phyloP scores from a whole-genome alignment of 2,113 vertebrate species.

The Muntiacus reevesi region DNA sequence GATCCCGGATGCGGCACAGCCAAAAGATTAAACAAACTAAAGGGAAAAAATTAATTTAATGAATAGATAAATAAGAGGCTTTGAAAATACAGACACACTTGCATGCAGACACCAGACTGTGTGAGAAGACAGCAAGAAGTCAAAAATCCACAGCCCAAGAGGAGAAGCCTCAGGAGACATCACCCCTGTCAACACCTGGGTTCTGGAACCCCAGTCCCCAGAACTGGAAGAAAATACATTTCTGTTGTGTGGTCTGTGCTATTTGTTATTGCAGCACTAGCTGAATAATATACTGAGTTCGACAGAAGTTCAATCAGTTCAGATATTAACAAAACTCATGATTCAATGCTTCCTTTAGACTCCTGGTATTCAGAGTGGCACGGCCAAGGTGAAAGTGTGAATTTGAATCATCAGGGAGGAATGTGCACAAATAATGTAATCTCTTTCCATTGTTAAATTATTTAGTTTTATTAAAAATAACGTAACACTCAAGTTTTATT shows the following conservation, averaged over 20 bases:
- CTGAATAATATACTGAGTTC: background rate
- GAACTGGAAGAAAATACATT: background rate
- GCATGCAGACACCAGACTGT: accelerated
- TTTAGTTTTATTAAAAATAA: background rate
- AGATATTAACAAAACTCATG: background rate
- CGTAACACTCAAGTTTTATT: background rate
- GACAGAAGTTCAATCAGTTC: background rate
- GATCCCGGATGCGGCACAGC: background rate
- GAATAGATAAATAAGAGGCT: background rate
- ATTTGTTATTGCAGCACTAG: background rate
- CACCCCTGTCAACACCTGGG: accelerated
- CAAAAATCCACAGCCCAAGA: background rate
- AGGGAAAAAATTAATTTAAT: background rate
- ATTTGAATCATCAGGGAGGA: background rate
- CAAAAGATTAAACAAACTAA: no score
- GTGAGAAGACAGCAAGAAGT: no score
- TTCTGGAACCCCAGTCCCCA: background rate
- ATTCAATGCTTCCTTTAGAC: background rate
- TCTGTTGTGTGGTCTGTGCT: background rate
- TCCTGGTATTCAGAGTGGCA: background rate
- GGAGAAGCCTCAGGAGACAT: background rate
- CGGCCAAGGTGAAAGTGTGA: background rate
- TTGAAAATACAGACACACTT: background rate
- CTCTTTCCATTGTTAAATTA: background rate
- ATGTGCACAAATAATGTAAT: background rate